Percentiles rank a stretch among this genome's conserved stretches.
phyloP scores from a whole-genome alignment of 2,113 vertebrate genomes.

The Bettongia penicillata region DNA sequence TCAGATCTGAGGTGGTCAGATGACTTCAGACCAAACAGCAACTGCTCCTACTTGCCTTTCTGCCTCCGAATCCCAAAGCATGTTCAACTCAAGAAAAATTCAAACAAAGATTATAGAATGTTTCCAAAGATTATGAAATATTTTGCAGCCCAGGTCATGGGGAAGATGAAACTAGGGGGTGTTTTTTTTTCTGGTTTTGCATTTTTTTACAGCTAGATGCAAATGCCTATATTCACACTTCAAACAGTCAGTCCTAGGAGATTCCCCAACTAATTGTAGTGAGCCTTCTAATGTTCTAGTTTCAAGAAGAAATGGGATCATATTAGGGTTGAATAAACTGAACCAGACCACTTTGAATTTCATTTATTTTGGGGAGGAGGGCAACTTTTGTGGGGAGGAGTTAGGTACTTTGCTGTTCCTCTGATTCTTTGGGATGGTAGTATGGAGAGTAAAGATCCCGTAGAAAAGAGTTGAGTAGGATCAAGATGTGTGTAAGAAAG shows the following conservation, averaged over 20 bases:
- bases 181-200: background rate
- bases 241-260: background rate
- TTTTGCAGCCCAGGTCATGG: background rate
- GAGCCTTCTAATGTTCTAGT: background rate
- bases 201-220: background rate
- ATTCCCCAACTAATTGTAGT: background rate
- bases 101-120: background rate
- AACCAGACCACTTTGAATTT: background rate
- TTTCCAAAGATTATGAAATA: background rate
- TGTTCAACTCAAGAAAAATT: background rate
- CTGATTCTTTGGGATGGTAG: background rate
- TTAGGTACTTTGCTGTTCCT: background rate
- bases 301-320: background rate
- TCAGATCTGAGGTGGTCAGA: background rate
- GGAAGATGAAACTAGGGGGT: background rate
- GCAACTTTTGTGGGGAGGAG: background rate
- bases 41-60: background rate
- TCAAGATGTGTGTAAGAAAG: background rate
- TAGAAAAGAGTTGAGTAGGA: background rate
- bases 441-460: background rate
- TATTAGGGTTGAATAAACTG: background rate
- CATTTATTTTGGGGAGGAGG: background rate
- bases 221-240: background rate
- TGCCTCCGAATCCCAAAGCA: background rate
- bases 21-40: background rate